Percentiles rank a stretch among this genome's conserved stretches.
phyloP scores from a whole-genome alignment of 1,140 invertebrate species.

The Drosophila ambigua region DNA sequence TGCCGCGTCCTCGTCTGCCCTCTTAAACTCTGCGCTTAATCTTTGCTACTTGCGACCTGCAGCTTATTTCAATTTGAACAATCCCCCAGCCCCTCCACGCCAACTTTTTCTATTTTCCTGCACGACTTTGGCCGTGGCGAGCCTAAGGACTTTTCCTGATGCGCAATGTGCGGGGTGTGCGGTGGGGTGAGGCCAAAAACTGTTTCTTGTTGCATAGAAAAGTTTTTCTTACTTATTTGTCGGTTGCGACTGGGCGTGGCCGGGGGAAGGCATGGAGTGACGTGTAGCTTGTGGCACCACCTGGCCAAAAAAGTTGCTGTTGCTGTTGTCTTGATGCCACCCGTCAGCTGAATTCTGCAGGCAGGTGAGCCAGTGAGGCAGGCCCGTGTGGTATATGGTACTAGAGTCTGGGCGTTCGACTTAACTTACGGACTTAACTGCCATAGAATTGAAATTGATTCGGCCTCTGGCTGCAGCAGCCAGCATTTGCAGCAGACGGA shows the following conservation, averaged over 20 bases:
- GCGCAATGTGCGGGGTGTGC: background rate
- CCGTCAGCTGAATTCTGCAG: background rate
- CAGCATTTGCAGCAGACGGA: too few species aligned
- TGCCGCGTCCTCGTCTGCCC: background rate
- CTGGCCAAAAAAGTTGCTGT: too few species aligned
- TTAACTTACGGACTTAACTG: constrained; percentile 37
- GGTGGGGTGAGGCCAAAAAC: constrained; percentile 3
- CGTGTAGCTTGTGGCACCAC: too few species aligned
- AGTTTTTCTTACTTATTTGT: constrained; percentile 13
- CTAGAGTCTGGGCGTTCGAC: constrained; percentile 4
- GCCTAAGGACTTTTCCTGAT: constrained; percentile 45
- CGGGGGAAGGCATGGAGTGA: background rate
- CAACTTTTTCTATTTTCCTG: constrained; percentile 57
- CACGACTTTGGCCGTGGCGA: constrained; percentile 15
- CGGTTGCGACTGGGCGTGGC: too few species aligned
- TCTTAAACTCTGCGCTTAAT: constrained; percentile 44
- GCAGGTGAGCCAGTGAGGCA: constrained; percentile 3
- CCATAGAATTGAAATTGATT: constrained; percentile 46
- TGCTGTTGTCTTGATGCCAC: background rate
- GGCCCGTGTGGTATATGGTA: constrained; percentile 1
- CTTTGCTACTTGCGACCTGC: constrained; percentile 38
- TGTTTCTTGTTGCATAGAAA: constrained; percentile 25
- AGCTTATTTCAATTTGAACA: constrained; percentile 65
- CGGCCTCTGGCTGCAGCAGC: constrained; percentile 1
- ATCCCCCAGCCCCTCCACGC: background rate